Base-by-base conservation (phyloP, 2,113 vertebrate species). In the Prolemur simus region DNA sequence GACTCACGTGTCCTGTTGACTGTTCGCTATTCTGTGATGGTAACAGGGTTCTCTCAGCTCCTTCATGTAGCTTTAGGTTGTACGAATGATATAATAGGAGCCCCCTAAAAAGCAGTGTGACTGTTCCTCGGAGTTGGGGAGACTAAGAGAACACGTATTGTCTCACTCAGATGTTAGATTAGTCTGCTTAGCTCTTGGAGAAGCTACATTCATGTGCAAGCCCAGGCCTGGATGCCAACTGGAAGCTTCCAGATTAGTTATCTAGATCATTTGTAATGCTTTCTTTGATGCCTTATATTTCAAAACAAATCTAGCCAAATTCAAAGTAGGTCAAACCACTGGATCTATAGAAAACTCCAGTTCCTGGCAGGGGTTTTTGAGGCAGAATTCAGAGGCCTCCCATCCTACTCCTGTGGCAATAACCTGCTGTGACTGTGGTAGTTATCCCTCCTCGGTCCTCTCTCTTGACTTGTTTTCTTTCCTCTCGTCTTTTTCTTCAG, bases 401-500 rank as follows among this genome's bases (percentile, higher is more conserved):
- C 6, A 27, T 17, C 23, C 42, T 60, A 3, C 37, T 42, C 45
- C 56, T 0, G 0, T 0, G 91, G 64, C 52, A 15, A 3, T 56
- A 66, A 5, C 42, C 8, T 5, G 1, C 74, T 7, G 0, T 11
- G 14, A 9, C 5, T 27, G 6, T 21, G 23, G 15, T 8, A 0
- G 39, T 45, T 68, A 54, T 2, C 69, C 58, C 77, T 94, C n/a
- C 54, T 69, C 2, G 0, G 0, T 60, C 73, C 92, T 56, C 63
- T 37, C 37, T 84, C 17, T 76, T 64, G 52, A 86, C 42, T 54
- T 32, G 25, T 49, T 81, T 83, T 92, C 89, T 66, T 64, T 94
- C 37, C 34, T 82, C 64, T 3, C 45, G 1, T n/a, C 60, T 2
- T 1, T 90, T 86, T 89, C 84, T 84, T 34, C 98, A 99, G 99